A percentile compares a stretch with the other conserved stretches of the same genome.
Conservation (phyloP, 2,113 vertebrate genomes). For the Cervus canadensis region DNA sequence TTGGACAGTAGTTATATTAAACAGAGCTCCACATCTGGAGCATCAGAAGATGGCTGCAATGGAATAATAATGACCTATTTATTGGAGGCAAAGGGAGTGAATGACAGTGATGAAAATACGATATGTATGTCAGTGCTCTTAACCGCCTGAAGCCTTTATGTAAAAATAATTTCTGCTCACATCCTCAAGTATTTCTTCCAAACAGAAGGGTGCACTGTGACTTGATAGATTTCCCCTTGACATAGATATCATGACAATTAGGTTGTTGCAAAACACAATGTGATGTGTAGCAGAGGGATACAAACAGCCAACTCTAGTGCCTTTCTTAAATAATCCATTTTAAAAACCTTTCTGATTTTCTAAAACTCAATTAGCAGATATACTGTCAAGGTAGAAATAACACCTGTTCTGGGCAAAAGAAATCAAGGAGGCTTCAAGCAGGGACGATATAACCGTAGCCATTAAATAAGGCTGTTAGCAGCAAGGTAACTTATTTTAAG, state of each 20-base stretch:
- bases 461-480: slow-evolving; percentile 48
- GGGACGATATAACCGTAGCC: background rate
- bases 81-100: slow-evolving; percentile 60
- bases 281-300: slow-evolving; percentile 42
- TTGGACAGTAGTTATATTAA: slow-evolving; percentile 35
- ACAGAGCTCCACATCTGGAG: slow-evolving; percentile 16
- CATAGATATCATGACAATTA: slow-evolving; percentile 64
- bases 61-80: slow-evolving; percentile 73
- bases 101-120: slow-evolving; percentile 69
- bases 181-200: slow-evolving; percentile 66
- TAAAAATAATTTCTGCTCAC: slow-evolving; percentile 74
- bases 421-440: slow-evolving; percentile 8
- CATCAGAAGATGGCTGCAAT: slow-evolving; percentile 26
- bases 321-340: slow-evolving; percentile 45
- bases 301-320: slow-evolving; percentile 31
- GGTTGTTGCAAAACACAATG: slow-evolving; percentile 58
- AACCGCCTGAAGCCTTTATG: slow-evolving; percentile 69
- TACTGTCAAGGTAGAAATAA: slow-evolving; percentile 14
- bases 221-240: slow-evolving; percentile 64
- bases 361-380: slow-evolving; percentile 62
- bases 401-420: slow-evolving; percentile 39
- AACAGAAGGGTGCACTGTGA: slow-evolving; percentile 58
- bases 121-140: slow-evolving; percentile 64
- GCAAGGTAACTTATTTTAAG: slow-evolving; percentile 49
- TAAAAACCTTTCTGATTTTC: slow-evolving; percentile 47